phyloP scores from a whole-genome alignment of 2,888 invertebrate genomes.

The Torymus tubicola region DNA sequence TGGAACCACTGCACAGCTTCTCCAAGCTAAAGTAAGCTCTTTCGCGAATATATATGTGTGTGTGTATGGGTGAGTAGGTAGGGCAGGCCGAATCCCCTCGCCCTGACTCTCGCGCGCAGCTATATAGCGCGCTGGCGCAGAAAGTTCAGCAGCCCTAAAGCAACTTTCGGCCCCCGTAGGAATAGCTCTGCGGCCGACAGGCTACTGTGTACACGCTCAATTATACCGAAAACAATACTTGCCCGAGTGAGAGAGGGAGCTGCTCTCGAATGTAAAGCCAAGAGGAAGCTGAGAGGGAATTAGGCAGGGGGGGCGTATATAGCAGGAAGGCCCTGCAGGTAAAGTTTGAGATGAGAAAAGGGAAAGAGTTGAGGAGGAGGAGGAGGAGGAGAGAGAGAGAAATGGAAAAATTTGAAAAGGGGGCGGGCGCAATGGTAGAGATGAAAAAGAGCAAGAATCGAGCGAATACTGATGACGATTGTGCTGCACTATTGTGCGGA shows the following conservation, averaged over 20 bases:
- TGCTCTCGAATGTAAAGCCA: slow-evolving; percentile 62
- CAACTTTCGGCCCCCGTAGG: slow-evolving; percentile 63
- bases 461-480: too few relatives aligned
- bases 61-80: too few relatives aligned
- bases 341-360: neutral
- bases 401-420: too few relatives aligned
- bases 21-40: neutral
- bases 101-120: neutral
- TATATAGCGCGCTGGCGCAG: neutral
- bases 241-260: slow-evolving; percentile 27
- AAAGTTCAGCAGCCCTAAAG: slow-evolving; percentile 60
- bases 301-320: neutral
- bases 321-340: neutral
- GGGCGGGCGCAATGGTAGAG: too few relatives aligned
- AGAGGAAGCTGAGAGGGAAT: slow-evolving; percentile 26
- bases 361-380: neutral
- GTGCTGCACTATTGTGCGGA: too few relatives aligned
- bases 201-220: slow-evolving; percentile 63
- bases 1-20: slow-evolving; percentile 1
- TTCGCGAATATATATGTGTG: neutral
- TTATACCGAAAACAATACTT: slow-evolving; percentile 66
- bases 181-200: slow-evolving; percentile 61
- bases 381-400: neutral
- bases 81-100: too few relatives aligned
- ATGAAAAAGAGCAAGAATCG: too few relatives aligned